Evolutionary conservation across 2,888 invertebrate species (phyloP).

Genomic region (Selenia dentaria): DNA sequence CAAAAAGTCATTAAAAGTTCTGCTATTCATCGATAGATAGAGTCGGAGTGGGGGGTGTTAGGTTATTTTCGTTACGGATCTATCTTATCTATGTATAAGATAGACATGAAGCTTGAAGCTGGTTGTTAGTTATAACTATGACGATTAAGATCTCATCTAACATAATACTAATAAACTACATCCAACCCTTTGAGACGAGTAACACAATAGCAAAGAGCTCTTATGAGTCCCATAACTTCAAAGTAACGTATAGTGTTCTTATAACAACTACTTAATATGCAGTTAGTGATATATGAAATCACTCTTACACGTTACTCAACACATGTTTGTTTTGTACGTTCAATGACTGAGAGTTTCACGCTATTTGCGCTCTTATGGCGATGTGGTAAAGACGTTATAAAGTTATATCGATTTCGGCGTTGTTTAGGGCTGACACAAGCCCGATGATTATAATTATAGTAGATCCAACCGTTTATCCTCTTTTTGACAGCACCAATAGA

Average conservation of each 20-base stretch:
- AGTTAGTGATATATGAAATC: constrained; percentile 21
- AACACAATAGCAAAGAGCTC: neutral
- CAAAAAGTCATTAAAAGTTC: too few relatives aligned
- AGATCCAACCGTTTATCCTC: too few relatives aligned
- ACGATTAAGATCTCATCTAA: too few relatives aligned
- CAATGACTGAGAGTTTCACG: constrained; percentile 6
- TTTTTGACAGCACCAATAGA: too few relatives aligned
- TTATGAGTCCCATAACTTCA: neutral
- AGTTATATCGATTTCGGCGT: constrained; percentile 21
- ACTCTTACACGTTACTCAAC: constrained; percentile 21
- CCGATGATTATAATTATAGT: too few relatives aligned
- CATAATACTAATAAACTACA: too few relatives aligned
- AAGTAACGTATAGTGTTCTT: constrained; percentile 8
- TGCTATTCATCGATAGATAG: too few relatives aligned
- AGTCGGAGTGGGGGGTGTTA: too few relatives aligned
- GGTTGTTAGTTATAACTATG: too few relatives aligned
- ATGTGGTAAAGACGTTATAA: constrained; percentile 23
- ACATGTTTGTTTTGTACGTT: constrained; percentile 20
- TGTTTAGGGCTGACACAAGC: constrained; percentile 24
- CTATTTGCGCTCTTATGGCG: constrained; percentile 22
- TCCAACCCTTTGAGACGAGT: neutral
- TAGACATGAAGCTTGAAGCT: too few relatives aligned
- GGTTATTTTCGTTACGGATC: too few relatives aligned
- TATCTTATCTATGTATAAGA: too few relatives aligned
- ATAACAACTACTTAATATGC: constrained; percentile 17